A percentile compares a stretch with the other conserved stretches of the same genome.
Conservation (phyloP, 1,140 invertebrate species). For the Leptopilina clavipes region DNA sequence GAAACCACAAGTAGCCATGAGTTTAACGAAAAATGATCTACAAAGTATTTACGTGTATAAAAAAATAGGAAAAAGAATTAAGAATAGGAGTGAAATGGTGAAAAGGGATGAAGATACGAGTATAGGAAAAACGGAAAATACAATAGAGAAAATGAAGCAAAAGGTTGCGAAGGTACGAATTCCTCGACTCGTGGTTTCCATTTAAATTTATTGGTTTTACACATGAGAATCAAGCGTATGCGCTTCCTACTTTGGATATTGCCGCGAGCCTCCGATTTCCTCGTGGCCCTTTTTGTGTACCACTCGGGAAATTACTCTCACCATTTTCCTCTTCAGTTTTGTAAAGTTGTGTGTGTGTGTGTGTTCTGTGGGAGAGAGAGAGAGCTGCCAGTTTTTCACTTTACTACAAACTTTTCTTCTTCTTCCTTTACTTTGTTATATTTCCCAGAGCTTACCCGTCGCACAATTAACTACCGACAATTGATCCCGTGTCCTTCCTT, state of each 20-base stretch:
- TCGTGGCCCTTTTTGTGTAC: constrained; percentile 38
- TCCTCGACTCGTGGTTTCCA: constrained; percentile 40
- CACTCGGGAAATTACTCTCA: constrained; percentile 32
- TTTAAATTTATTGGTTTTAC: constrained; percentile 47
- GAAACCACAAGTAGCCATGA: too few species aligned
- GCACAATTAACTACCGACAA: constrained; percentile 20
- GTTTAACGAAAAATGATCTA: too few species aligned
- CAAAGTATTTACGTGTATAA: too few species aligned
- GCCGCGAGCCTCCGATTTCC: constrained; percentile 44
- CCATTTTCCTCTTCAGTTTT: neutral
- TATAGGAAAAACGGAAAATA: neutral
- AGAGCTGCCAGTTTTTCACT: constrained; percentile 12
- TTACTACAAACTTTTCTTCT: neutral
- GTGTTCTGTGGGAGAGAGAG: too few species aligned
- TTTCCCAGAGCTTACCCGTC: constrained; percentile 14
- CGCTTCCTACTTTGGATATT: constrained; percentile 36
- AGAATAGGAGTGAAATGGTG: neutral
- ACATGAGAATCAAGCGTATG: constrained; percentile 42
- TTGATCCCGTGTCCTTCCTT: constrained; percentile 17
- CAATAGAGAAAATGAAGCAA: constrained; percentile 31
- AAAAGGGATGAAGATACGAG: neutral
- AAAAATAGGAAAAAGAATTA: too few species aligned
- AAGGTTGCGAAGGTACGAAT: constrained; percentile 39
- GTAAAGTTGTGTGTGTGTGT: too few species aligned
- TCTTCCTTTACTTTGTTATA: neutral